Conservation (phyloP, 2,888 invertebrate genomes). For the Lymantria dispar region DNA sequence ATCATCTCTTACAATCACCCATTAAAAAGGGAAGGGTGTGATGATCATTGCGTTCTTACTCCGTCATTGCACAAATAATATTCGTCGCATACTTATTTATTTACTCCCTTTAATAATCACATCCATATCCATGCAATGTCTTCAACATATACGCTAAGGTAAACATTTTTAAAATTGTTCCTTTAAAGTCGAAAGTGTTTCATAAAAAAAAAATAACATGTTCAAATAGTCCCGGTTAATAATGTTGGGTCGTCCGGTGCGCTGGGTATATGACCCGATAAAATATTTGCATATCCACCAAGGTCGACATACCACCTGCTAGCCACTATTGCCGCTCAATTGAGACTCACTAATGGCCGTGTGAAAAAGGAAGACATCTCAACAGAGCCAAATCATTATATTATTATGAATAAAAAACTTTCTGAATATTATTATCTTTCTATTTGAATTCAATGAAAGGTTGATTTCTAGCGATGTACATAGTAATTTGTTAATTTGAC, state of each 20-base stretch:
- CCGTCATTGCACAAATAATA: no score
- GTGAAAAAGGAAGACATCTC: constrained; percentile 33
- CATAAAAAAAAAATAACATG: constrained; percentile 10
- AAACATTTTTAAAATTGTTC: neutral
- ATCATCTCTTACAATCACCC: no score
- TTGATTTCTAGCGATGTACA: no score
- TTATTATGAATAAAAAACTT: neutral
- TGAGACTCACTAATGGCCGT: constrained; percentile 26
- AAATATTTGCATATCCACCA: constrained; percentile 56
- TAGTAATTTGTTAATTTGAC: no score
- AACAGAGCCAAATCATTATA: constrained; percentile 2
- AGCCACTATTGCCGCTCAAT: constrained; percentile 28
- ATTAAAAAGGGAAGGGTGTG: no score
- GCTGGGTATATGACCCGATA: constrained; percentile 57
- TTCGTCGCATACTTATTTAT: no score
- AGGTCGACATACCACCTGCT: constrained; percentile 62
- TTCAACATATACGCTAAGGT: neutral
- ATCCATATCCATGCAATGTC: neutral
- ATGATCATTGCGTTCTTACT: no score
- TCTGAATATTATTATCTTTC: neutral
- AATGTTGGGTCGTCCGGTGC: constrained; percentile 28
- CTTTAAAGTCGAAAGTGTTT: constrained; percentile 23
- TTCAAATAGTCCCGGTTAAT: constrained; percentile 16
- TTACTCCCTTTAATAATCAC: neutral
- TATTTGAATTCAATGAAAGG: neutral